Evolutionary conservation across 2,888 invertebrate species (phyloP), one percentile per base, ranked within the genome.

Genomic region (Apomyelois bistriatella): DNA sequence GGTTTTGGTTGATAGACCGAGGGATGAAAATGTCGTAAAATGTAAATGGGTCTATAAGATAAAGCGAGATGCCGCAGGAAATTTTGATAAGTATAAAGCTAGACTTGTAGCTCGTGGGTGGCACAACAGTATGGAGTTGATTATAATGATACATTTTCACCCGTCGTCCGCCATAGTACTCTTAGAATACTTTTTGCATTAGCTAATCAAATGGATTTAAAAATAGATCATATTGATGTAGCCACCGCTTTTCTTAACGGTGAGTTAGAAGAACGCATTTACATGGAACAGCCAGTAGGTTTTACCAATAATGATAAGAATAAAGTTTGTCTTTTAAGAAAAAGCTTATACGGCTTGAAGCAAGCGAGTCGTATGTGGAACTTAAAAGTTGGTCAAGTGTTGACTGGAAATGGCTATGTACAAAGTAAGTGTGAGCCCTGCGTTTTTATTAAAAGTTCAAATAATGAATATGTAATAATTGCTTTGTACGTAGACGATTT

Each of bases 401-500:
- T 42, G n/a, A 22, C 9, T 3, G 4, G 10, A 3, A 42, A 42
- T 22, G 42, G 22, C 1, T 42, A 42, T 22, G 9, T 9, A 10
- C 17, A 12, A 10, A 17, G 17, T 22, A 42, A 22, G 10, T 22
- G 22, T n/a, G 43, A 52, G 13, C 36, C 22, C 10, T 52, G 52
- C 37, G 43, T 52, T 5, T 52, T 22, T 37, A n/a, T 13, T 9
- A 46, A 28, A 10, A n/a, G 5, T 6, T 13, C 15, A 7, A n/a
- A 36, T 1, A 28, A 28, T 3, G 3, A 16, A 3, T 1, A 37
- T 1, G 13, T 28, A n/a, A 43, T 52, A 12, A 28, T 52, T 22
- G 52, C 52, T 12, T 12, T 52, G n/a, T 43, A 52, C 37, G 53
- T 43, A 9, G 42, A 37, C 30, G 49, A 50, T 32, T 28, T 46